Percentiles rank a stretch among this genome's conserved stretches.
phyloP scores from a whole-genome alignment of 2,113 vertebrate species.

The Calidris pugnax region DNA sequence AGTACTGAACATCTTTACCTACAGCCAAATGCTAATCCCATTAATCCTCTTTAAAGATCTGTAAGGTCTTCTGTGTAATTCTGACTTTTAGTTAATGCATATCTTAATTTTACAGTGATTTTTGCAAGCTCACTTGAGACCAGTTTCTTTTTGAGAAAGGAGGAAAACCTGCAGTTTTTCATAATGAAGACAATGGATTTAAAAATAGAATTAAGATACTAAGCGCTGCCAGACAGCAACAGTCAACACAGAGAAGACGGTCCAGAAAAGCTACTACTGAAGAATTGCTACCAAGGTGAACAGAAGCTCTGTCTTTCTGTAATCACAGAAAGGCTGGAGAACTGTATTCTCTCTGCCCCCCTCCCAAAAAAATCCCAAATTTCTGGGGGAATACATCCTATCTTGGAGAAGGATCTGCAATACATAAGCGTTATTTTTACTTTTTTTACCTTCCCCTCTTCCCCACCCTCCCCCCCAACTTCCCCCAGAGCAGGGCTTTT shows the following conservation, averaged over 20 bases:
- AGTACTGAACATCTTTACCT: slow-evolving; percentile 11
- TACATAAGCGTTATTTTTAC: neutral
- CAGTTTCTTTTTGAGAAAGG: neutral
- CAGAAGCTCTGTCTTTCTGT: neutral
- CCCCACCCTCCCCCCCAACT: neutral
- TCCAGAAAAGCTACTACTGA: neutral
- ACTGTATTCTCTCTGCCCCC: neutral
- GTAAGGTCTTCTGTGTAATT: slow-evolving; percentile 42
- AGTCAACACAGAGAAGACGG: neutral
- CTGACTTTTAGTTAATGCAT: slow-evolving; percentile 45
- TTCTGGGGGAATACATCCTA: neutral
- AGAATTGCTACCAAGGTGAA: neutral
- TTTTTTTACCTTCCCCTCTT: neutral
- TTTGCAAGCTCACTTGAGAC: slow-evolving; percentile 38
- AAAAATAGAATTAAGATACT: neutral
- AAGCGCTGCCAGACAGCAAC: neutral
- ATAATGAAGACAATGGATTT: neutral
- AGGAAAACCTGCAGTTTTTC: neutral
- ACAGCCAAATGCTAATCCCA: slow-evolving; percentile 41
- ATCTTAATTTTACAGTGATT: slow-evolving; percentile 34
- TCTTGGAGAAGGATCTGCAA: neutral
- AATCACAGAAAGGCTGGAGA: neutral
- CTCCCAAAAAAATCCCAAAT: neutral
- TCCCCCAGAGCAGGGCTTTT: neutral
- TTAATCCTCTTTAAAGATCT: slow-evolving; percentile 59